Base-by-base conservation (phyloP, 2,888 invertebrate genomes). In the Diarsia rubi region DNA sequence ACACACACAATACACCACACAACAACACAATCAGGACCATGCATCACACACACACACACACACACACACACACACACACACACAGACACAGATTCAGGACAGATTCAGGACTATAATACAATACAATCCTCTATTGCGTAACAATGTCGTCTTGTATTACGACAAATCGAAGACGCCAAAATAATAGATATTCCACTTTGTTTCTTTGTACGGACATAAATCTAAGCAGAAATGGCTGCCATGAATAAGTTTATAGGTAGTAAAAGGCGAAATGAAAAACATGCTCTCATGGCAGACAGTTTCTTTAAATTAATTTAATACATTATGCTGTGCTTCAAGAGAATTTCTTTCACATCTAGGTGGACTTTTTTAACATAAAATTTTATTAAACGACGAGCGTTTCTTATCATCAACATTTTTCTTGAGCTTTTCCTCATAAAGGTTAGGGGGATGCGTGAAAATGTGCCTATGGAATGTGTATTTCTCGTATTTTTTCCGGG, bases 261-360 rank as follows among this genome's bases (percentile, higher is more conserved):
- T 80, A 84, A 80, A 75, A 81, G 12, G 24, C 70, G 57, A 57
- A 67, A 68, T 68, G 47, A 80, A 83, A 84, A 84, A 59, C 69
- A 66, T 57, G 57, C n/a, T 64, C 70, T 27, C 59, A 70, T 57
- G 47, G 21, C 62, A 64, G 68, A 78, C 57, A 75, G 70, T 73
- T 81, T 81, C 69, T 74, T 72, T 63, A 82, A 86, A 85, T 85
- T 85, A 83, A 83, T 87, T 75, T 79, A 54, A 77, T 70, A 81
- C 64, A 77, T 81, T 76, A 87, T 75, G 42, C 70, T 83, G 42
- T 76, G 64, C 75, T 78, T 67, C 68, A 57, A n/a, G 64, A 79
- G 69, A 81, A 79, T 68, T 79, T 81, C 68, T 71, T 83, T 77
- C 78, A 73, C 37, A 70, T 81, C 49, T 62, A 63, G 62, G 60